Percentiles rank a stretch among this genome's conserved stretches.
Evolutionary conservation across 2,113 vertebrate species (phyloP).

Genomic region (Campylorhamphus procurvoides): DNA sequence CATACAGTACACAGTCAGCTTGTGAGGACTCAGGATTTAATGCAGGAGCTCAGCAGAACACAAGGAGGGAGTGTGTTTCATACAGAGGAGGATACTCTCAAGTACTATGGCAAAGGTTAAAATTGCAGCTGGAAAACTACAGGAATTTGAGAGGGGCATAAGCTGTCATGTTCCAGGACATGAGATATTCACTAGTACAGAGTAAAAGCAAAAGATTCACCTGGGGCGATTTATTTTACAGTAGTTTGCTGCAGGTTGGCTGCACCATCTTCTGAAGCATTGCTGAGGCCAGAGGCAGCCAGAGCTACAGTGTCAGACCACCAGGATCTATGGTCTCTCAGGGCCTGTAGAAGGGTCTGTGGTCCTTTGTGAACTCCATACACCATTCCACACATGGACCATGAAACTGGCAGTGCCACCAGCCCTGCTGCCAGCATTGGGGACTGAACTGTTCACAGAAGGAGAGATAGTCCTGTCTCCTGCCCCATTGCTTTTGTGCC

Average conservation of each 20-base stretch:
- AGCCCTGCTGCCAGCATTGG: background rate
- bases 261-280: accelerated
- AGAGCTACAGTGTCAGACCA: background rate
- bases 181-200: background rate
- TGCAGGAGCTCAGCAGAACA: background rate
- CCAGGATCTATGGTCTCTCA: background rate
- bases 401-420: background rate
- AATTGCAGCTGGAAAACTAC: background rate
- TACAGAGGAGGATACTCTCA: background rate
- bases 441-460: background rate
- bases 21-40: background rate
- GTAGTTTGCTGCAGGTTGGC: background rate
- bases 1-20: background rate
- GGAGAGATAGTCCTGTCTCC: background rate
- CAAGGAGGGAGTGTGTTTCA: accelerated
- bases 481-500: accelerated
- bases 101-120: background rate
- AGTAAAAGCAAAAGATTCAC: background rate
- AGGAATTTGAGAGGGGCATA: background rate
- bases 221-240: background rate
- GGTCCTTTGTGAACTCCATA: background rate
- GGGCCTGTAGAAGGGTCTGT: background rate
- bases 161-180: background rate
- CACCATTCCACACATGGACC: background rate
- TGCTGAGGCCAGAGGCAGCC: background rate